These are phyloP conservation scores for Steinernema scapterisci DNA, from an alignment of 2,888 invertebrate species.

Conservation along the genomic window DNA sequence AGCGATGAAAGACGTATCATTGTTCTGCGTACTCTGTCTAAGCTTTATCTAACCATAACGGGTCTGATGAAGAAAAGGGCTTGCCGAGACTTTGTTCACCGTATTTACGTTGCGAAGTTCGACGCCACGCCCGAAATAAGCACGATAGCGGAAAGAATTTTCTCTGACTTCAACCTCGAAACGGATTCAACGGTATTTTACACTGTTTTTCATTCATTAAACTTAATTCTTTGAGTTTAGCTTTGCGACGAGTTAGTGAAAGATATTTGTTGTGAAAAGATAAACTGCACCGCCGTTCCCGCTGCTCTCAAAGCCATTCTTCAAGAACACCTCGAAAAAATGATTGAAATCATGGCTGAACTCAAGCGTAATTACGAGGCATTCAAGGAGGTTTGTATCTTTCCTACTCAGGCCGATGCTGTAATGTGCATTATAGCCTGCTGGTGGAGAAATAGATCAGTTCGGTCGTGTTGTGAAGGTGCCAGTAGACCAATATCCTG, in stretches of 20 bases:
- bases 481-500: constrained; percentile 79
- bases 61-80: neutral
- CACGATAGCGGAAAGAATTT: neutral
- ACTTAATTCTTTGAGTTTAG: neutral
- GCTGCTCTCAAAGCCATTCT: constrained; percentile 35
- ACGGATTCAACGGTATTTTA: neutral
- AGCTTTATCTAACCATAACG: neutral
- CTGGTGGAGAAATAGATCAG: constrained; percentile 76
- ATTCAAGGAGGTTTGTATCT: constrained; percentile 27
- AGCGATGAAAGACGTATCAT: constrained; percentile 18
- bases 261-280: neutral
- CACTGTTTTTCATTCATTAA: neutral
- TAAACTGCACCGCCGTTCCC: neutral
- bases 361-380: constrained; percentile 42
- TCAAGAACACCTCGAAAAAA: constrained; percentile 46
- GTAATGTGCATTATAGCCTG: constrained; percentile 60
- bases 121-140: neutral
- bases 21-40: neutral
- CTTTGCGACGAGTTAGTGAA: neutral
- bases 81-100: constrained; percentile 12
- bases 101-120: constrained; percentile 8
- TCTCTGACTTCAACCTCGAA: neutral
- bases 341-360: constrained; percentile 41
- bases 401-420: neutral
- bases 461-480: constrained; percentile 84